Percentiles rank a stretch among this genome's conserved stretches.
Conservation (phyloP, 2,797 vertebrate species). For the Naso thynnoides region DNA sequence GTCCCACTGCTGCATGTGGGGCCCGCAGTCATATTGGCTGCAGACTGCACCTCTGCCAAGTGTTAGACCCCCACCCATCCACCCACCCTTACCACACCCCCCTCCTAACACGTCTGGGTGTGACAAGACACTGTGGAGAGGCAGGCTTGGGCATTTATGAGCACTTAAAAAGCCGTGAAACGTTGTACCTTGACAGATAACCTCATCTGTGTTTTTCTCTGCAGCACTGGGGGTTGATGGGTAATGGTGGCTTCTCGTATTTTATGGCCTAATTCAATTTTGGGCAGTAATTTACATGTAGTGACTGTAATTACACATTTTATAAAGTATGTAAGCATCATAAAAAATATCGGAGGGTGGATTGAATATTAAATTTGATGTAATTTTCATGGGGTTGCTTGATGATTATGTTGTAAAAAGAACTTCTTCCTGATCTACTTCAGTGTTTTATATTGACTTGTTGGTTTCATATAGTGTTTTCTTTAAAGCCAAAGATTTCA, state of each 20-base stretch:
- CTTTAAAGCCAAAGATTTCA: no score
- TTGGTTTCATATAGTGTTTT: conserved; percentile 45
- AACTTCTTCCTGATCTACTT: conserved; percentile 43
- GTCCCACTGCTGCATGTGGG: conserved; percentile 66
- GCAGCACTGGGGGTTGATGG: background rate
- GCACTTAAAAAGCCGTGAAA: conserved; percentile 74
- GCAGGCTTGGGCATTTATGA: conserved; percentile 69
- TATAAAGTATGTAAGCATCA: conserved; percentile 25
- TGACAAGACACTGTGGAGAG: conserved; percentile 61
- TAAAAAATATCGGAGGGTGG: conserved; percentile 39
- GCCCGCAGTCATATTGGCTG: conserved; percentile 58
- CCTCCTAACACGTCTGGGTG: conserved; percentile 53
- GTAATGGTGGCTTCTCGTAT: conserved; percentile 12
- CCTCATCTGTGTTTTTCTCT: conserved; percentile 59
- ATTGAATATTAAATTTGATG: conserved; percentile 25
- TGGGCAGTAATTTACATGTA: conserved; percentile 22
- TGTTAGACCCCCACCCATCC: conserved; percentile 17
- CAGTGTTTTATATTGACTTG: conserved; percentile 50
- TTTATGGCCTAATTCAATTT: conserved; percentile 52
- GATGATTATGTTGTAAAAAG: conserved; percentile 41
- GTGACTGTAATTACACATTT: conserved; percentile 25
- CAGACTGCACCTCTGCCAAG: conserved; percentile 54
- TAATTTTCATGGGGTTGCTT: conserved; percentile 15
- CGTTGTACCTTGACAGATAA: conserved; percentile 68
- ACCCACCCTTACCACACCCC: conserved; percentile 52